These are phyloP conservation scores for Drosophila ananassae DNA, from an alignment of 1,140 invertebrate species.

Conservation along the genomic window DNA sequence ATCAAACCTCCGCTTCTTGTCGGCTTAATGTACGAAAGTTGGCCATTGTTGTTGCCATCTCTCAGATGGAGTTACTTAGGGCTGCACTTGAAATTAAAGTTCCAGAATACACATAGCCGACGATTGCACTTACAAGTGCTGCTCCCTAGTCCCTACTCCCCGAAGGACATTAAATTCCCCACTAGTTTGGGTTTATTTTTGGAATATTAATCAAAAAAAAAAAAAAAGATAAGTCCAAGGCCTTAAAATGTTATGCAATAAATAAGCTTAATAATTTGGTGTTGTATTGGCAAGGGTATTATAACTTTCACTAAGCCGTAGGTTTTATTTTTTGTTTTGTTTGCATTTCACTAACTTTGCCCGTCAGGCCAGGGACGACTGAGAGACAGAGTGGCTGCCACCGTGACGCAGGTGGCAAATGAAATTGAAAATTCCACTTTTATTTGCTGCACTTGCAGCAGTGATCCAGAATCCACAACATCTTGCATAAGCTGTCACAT, in stretches of 20 bases:
- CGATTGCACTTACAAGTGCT: slow-evolving; percentile 11
- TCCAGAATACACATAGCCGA: slow-evolving; percentile 12
- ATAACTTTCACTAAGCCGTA: background rate
- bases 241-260: background rate
- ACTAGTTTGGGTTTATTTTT: background rate
- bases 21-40: slow-evolving; percentile 59
- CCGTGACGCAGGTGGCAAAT: slow-evolving; percentile 62
- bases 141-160: too few species aligned
- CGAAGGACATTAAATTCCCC: background rate
- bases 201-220: too few species aligned
- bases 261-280: background rate
- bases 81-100: slow-evolving; percentile 51
- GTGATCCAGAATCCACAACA: background rate
- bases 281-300: slow-evolving; percentile 1
- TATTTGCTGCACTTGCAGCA: slow-evolving; percentile 22
- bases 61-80: slow-evolving; percentile 30
- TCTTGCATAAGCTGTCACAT: slow-evolving; percentile 15
- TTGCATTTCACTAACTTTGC: slow-evolving; percentile 37
- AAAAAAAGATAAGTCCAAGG: background rate
- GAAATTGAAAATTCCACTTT: slow-evolving; percentile 55
- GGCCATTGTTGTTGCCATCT: slow-evolving; percentile 47
- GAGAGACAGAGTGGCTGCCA: slow-evolving; percentile 11
- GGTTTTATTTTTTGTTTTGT: slow-evolving; percentile 1
- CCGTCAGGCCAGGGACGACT: slow-evolving; percentile 7
- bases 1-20: slow-evolving; percentile 27